A percentile compares a stretch with the other conserved stretches of the same genome.
Conservation (phyloP, 2,113 vertebrate species). For the Crotalus horridus region DNA sequence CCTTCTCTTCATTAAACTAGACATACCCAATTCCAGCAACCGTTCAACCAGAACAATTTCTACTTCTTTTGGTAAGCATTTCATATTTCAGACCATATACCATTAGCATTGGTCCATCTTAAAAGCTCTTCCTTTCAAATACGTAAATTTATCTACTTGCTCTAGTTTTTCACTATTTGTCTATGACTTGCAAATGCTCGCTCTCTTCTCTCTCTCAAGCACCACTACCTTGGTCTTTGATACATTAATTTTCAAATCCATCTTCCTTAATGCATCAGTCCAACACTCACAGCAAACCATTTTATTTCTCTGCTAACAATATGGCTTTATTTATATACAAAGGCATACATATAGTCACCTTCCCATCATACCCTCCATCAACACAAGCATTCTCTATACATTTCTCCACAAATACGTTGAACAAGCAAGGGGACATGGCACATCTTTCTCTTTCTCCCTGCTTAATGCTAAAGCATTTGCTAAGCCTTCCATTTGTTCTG, state of each 20-base stretch:
- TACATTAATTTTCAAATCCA: not conserved
- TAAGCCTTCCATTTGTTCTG: not conserved
- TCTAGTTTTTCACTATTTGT: not conserved
- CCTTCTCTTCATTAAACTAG: too few relatives aligned
- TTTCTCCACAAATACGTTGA: not conserved
- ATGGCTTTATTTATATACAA: not conserved
- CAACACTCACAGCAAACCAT: not conserved
- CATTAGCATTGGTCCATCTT: not conserved
- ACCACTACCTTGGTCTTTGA: not conserved
- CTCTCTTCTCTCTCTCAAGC: not conserved
- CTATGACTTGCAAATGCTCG: not conserved
- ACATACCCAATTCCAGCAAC: too few relatives aligned
- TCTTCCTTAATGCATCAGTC: not conserved
- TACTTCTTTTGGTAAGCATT: not conserved
- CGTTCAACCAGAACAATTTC: not conserved
- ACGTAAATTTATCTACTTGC: not conserved
- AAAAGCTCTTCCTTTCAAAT: not conserved
- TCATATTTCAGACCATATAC: not conserved
- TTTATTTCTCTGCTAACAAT: not conserved
- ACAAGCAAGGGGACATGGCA: not conserved
- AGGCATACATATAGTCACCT: not conserved
- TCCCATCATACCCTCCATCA: not conserved
- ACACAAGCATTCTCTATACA: not conserved
- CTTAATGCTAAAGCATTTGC: too few relatives aligned
- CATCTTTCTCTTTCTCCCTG: too few relatives aligned